Conservation (phyloP, 2,113 vertebrate genomes). For the Gymnobelideus leadbeateri region DNA sequence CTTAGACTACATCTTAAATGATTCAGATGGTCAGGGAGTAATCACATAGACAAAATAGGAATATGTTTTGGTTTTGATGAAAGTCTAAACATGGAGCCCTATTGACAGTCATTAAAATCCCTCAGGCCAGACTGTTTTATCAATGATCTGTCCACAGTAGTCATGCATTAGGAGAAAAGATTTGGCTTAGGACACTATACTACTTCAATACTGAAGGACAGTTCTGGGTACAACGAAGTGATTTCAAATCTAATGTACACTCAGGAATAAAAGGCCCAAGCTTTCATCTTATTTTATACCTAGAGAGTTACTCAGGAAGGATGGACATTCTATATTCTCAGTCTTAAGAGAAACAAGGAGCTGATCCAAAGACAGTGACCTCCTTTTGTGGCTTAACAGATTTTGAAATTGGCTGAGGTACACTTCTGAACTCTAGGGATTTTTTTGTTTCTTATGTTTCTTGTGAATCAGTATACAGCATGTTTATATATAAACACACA, state of each 20-base stretch:
- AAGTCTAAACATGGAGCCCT: constrained; percentile 88
- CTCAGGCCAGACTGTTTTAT: constrained; percentile 86
- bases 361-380: constrained; percentile 82
- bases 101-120: constrained; percentile 85
- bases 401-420: constrained; percentile 81
- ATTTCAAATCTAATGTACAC: constrained; percentile 88
- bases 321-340: constrained; percentile 82
- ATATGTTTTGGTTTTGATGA: constrained; percentile 87
- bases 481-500: constrained; percentile 79
- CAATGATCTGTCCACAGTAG: constrained; percentile 88
- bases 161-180: constrained; percentile 90
- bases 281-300: constrained; percentile 89
- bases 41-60: constrained; percentile 89
- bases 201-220: constrained; percentile 90
- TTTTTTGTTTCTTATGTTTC: constrained; percentile 78
- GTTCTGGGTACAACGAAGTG: constrained; percentile 91
- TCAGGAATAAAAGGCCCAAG: constrained; percentile 89
- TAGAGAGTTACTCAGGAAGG: constrained; percentile 88
- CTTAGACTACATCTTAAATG: constrained; percentile 90
- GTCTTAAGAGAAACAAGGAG: constrained; percentile 70
- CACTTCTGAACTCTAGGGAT: not conserved
- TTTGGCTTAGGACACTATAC: constrained; percentile 91
- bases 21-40: constrained; percentile 90
- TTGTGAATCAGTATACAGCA: constrained; percentile 85
- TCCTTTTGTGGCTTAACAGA: constrained; percentile 72